Evolutionary conservation across 2,113 vertebrate genomes (phyloP).

Genomic region (Excalfactoria chinensis): DNA sequence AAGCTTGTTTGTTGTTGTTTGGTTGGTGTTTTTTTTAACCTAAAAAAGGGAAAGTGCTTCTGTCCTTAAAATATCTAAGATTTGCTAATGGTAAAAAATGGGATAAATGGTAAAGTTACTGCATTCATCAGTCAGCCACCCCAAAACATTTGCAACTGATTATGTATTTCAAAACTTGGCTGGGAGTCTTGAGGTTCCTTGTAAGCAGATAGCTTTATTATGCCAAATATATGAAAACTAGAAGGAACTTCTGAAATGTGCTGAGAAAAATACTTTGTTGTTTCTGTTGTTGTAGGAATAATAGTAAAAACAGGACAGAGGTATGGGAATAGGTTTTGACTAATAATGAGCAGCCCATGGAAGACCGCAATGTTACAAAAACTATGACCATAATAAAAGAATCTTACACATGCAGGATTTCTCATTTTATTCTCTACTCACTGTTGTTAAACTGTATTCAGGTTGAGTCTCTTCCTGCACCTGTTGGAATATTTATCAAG

Average conservation of each 20-base stretch:
- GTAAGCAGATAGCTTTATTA: slow-evolving; percentile 33
- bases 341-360: background rate
- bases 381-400: slow-evolving; percentile 1
- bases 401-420: background rate
- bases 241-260: slow-evolving; percentile 49
- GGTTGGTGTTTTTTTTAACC: background rate
- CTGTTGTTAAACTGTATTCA: background rate
- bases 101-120: slow-evolving; percentile 67
- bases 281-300: background rate
- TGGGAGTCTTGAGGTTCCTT: slow-evolving; percentile 29
- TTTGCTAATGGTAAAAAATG: slow-evolving; percentile 67
- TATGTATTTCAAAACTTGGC: slow-evolving; percentile 69
- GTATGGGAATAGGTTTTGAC: background rate
- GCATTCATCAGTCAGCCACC: slow-evolving; percentile 71
- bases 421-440: slow-evolving; percentile 33
- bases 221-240: slow-evolving; percentile 34
- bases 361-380: background rate
- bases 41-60: slow-evolving; percentile 20
- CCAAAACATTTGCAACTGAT: slow-evolving; percentile 82
- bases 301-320: background rate
- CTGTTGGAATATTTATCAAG: slow-evolving; percentile 37
- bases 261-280: slow-evolving; percentile 10
- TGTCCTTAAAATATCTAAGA: slow-evolving; percentile 44
- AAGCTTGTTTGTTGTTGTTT: background rate
- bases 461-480: slow-evolving; percentile 38